These are phyloP conservation scores for Ormyrus labotus DNA, from an alignment of 2,888 invertebrate genomes.

Conservation along the genomic window DNA sequence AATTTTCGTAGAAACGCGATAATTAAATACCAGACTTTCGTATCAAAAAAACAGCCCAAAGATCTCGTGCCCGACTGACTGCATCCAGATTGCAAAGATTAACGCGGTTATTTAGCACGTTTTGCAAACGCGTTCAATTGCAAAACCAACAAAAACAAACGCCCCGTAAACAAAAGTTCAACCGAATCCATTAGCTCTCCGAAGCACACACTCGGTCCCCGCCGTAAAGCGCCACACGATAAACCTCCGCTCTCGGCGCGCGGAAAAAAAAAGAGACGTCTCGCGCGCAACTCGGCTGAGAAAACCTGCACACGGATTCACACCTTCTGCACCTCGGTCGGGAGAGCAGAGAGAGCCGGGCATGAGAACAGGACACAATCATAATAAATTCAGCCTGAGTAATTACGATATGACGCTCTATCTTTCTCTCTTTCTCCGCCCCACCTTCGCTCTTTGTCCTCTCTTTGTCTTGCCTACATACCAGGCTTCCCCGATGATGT, in stretches of 20 bases:
- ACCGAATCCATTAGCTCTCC: conserved; percentile 25
- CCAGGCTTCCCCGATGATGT: conserved; percentile 10
- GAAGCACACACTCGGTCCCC: neutral
- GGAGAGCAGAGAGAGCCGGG: too few species aligned
- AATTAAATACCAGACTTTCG: too few species aligned
- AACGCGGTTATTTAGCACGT: too few species aligned
- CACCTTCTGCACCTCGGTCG: conserved; percentile 1
- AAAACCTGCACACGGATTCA: neutral
- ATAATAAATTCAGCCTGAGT: conserved; percentile 55
- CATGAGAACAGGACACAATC: conserved; percentile 42
- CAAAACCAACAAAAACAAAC: neutral
- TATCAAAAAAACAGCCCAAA: too few species aligned
- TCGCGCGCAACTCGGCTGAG: neutral
- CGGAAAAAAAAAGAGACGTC: neutral
- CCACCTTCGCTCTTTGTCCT: conserved; percentile 38
- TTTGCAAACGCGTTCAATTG: too few species aligned
- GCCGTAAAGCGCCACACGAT: neutral
- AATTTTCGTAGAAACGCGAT: too few species aligned
- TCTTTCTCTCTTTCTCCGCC: conserved; percentile 14
- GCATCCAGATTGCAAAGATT: too few species aligned
- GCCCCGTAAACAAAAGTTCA: neutral
- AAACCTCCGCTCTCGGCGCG: conserved; percentile 2
- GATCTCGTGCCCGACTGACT: too few species aligned
- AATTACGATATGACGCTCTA: conserved; percentile 50
- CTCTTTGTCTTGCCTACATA: conserved; percentile 35